Percentiles rank a stretch among this genome's conserved stretches.
These are phyloP conservation scores for Nyctalus aviator DNA, from an alignment of 2,797 vertebrate species.

Conservation along the genomic window DNA sequence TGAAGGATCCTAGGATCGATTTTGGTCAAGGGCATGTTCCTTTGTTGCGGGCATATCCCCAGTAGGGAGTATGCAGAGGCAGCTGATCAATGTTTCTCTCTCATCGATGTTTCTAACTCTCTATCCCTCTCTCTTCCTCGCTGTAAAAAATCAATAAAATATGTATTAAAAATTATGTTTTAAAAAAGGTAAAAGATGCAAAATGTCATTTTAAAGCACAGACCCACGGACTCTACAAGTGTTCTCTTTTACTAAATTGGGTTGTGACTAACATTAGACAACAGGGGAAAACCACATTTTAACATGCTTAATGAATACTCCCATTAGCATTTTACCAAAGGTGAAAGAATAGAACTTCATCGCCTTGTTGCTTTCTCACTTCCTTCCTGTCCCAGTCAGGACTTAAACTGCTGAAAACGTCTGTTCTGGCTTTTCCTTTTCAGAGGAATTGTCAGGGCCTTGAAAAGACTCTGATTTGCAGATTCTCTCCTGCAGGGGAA, in stretches of 20 bases:
- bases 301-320: slow-evolving; percentile 20
- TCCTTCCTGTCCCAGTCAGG: not conserved
- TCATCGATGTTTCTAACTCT: no score
- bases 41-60: no score
- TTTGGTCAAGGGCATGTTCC: no score
- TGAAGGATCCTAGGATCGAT: no score
- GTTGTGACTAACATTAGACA: slow-evolving; percentile 42
- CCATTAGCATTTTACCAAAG: not conserved
- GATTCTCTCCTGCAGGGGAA: not conserved
- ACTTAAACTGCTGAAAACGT: not conserved
- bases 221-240: slow-evolving; percentile 12
- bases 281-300: slow-evolving; percentile 27
- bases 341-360: not conserved
- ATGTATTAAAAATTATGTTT: no score
- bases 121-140: no score
- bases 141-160: no score
- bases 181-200: not conserved
- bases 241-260: not conserved
- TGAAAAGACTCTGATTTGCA: not conserved
- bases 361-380: not conserved
- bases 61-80: no score
- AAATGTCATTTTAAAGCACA: slow-evolving; percentile 44
- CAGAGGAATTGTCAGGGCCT: slow-evolving; percentile 5
- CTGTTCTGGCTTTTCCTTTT: slow-evolving; percentile 41
- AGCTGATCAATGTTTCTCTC: no score